Evolutionary conservation across 2,888 invertebrate species (phyloP).

Genomic region (Polyploca ridens): DNA sequence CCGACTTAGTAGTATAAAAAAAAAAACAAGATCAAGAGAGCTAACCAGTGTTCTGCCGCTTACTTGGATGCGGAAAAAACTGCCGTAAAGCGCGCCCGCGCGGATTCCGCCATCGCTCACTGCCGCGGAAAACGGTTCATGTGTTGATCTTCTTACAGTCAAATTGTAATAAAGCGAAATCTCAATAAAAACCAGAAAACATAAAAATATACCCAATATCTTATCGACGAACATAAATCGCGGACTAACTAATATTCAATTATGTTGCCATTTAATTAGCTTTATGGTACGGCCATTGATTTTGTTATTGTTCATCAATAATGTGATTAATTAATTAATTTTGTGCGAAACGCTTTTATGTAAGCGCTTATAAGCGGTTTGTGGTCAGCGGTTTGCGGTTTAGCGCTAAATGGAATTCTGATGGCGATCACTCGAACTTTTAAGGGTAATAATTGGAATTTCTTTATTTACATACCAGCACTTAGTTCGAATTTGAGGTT

Average conservation of each 20-base stretch:
- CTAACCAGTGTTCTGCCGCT: too few species aligned
- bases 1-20: too few species aligned
- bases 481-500: too few species aligned
- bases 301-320: slow-evolving; percentile 5
- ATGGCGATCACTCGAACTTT: background rate
- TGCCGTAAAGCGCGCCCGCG: too few species aligned
- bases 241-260: background rate
- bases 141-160: too few species aligned
- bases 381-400: slow-evolving; percentile 1
- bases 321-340: slow-evolving; percentile 4
- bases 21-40: too few species aligned
- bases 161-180: too few species aligned
- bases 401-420: background rate
- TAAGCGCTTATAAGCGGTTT: slow-evolving; percentile 4
- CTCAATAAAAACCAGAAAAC: background rate
- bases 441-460: background rate
- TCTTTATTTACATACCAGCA: too few species aligned
- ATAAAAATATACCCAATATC: background rate
- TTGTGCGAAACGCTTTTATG: slow-evolving; percentile 5
- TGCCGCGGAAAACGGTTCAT: too few species aligned
- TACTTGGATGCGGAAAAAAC: too few species aligned
- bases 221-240: background rate
- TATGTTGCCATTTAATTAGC: background rate
- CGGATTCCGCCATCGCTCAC: too few species aligned
- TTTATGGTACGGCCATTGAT: background rate